Evolutionary conservation across 2,888 invertebrate genomes (phyloP).

Genomic region (Caenorhabditis panamensis): DNA sequence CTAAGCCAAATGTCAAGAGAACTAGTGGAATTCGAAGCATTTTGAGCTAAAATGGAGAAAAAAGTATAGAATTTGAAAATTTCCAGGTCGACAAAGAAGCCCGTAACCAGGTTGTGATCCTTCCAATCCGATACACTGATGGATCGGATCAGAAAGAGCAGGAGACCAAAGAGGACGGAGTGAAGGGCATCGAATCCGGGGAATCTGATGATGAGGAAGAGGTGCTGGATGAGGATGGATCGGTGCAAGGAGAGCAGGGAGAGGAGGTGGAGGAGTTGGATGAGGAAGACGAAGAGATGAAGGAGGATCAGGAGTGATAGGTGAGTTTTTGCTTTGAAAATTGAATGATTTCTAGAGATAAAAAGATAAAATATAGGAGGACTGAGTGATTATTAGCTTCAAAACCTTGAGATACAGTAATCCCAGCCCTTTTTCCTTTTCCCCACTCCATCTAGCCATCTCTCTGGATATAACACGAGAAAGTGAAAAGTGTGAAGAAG

Average conservation of each 20-base stretch:
- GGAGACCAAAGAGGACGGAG: slow-evolving; percentile 11
- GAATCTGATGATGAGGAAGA: slow-evolving; percentile 38
- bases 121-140: slow-evolving; percentile 63
- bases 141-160: slow-evolving; percentile 40
- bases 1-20: too few relatives aligned
- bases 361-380: not conserved
- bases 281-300: slow-evolving; percentile 9
- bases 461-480: too few relatives aligned
- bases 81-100: slow-evolving; percentile 72
- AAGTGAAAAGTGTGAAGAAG: too few relatives aligned
- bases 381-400: too few relatives aligned
- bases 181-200: slow-evolving; percentile 43
- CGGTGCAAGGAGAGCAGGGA: not conserved
- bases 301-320: slow-evolving; percentile 1
- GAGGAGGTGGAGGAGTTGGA: slow-evolving; percentile 10
- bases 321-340: not conserved
- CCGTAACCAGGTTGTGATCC: slow-evolving; percentile 66
- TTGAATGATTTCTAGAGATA: too few relatives aligned
- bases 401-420: too few relatives aligned
- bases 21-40: too few relatives aligned
- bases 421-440: too few relatives aligned
- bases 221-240: slow-evolving; percentile 18
- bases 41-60: not conserved
- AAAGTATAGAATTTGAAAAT: not conserved
- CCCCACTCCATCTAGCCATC: too few relatives aligned